Conservation (phyloP, 2,888 invertebrate genomes). For the Hyposoter dolosus region DNA sequence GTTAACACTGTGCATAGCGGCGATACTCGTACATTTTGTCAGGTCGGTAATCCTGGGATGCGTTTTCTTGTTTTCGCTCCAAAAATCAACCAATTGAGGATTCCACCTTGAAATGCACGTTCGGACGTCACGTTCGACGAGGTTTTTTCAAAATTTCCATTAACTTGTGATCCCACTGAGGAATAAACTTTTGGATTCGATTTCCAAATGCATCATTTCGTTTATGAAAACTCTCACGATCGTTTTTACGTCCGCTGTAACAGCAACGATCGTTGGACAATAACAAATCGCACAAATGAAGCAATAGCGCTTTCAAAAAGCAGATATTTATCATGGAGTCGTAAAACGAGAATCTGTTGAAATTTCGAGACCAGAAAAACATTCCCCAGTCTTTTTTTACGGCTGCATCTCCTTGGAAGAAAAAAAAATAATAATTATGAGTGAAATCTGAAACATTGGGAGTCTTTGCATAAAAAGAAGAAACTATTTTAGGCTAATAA, state of each 20-base stretch:
- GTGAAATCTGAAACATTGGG: not conserved
- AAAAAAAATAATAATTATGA: constrained; percentile 11
- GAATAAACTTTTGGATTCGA: not conserved
- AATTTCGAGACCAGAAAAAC: not conserved
- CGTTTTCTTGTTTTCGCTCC: not conserved
- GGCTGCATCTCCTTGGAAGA: not conserved
- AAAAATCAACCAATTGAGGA: not conserved
- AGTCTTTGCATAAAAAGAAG: not conserved
- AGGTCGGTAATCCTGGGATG: constrained; percentile 9
- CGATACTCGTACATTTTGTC: constrained; percentile 14
- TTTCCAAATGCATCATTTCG: not conserved
- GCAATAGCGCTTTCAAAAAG: not conserved
- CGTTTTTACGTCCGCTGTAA: not conserved
- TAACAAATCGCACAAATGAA: not conserved
- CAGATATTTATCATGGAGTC: constrained; percentile 9
- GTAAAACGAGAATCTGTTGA: constrained; percentile 7
- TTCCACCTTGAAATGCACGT: not conserved
- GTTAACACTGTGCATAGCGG: constrained; percentile 28
- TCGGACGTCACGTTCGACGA: not conserved
- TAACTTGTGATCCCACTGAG: not conserved
- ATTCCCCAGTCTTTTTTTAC: not conserved
- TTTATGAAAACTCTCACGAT: not conserved
- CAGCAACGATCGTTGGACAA: not conserved
- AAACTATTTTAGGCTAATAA: not conserved
- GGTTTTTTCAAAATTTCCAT: not conserved